Evolutionary conservation across 1,140 invertebrate genomes (phyloP).

Genomic region (Acyrthosiphon pisum): DNA sequence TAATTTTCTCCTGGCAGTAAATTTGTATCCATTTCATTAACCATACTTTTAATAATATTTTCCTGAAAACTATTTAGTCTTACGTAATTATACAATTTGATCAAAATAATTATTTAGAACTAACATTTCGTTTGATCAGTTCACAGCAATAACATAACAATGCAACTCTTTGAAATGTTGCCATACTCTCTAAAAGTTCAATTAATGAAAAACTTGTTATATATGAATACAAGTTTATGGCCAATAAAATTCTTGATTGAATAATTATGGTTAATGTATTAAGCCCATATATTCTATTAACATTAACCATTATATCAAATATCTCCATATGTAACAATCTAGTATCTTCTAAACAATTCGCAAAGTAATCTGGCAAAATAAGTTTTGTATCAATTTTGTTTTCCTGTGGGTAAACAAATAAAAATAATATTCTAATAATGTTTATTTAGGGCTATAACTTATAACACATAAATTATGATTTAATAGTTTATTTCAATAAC

Average conservation of each 20-base stretch:
- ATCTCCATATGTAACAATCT: slow-evolving; percentile 37
- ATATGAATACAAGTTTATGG: slow-evolving; percentile 41
- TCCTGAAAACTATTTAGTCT: slow-evolving; percentile 30
- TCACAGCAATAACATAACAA: slow-evolving; percentile 50
- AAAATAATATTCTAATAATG: slow-evolving; percentile 8
- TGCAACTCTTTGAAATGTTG: slow-evolving; percentile 40
- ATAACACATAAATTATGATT: not conserved
- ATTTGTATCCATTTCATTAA: slow-evolving; percentile 53
- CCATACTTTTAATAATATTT: slow-evolving; percentile 39
- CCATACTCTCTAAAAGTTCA: slow-evolving; percentile 35
- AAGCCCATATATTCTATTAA: slow-evolving; percentile 38
- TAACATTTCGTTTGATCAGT: slow-evolving; percentile 50
- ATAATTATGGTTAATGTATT: slow-evolving; percentile 26
- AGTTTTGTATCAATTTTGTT: slow-evolving; percentile 46
- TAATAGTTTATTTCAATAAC: not conserved
- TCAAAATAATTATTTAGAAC: not conserved
- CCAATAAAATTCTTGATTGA: slow-evolving; percentile 47
- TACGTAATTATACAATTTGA: not conserved
- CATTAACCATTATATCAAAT: slow-evolving; percentile 39
- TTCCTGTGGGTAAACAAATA: slow-evolving; percentile 29
- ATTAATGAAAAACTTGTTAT: slow-evolving; percentile 34
- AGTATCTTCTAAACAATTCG: slow-evolving; percentile 47
- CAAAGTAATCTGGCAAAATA: slow-evolving; percentile 42
- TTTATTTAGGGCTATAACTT: not conserved
- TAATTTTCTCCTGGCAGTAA: slow-evolving; percentile 37